Percentiles rank a stretch among this genome's conserved stretches.
phyloP scores from a whole-genome alignment of 2,888 invertebrate species.

The Nymphalis polychloros region DNA sequence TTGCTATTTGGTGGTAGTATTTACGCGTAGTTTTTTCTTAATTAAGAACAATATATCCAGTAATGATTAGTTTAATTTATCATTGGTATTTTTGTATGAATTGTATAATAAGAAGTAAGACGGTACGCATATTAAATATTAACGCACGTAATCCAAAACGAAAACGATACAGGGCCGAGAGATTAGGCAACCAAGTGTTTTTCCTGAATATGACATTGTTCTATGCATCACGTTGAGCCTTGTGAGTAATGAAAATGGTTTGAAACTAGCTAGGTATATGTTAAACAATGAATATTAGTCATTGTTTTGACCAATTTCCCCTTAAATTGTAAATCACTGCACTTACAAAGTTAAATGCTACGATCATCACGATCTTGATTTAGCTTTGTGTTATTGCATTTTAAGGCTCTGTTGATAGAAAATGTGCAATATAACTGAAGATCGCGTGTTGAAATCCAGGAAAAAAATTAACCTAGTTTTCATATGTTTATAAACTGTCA shows the following conservation, averaged over 20 bases:
- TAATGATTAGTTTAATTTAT: no score
- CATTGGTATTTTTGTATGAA: background rate
- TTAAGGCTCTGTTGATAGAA: no score
- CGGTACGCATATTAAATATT: background rate
- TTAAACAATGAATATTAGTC: conserved; percentile 9
- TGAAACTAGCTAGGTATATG: background rate
- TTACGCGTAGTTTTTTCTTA: no score
- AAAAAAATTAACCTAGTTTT: no score
- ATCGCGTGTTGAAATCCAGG: no score
- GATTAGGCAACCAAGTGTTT: conserved; percentile 3
- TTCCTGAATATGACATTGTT: conserved; percentile 10
- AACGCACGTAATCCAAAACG: conserved; percentile 3
- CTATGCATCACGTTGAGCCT: background rate
- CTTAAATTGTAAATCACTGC: background rate
- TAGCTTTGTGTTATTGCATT: no score
- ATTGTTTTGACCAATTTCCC: conserved; percentile 1
- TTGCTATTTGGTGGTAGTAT: no score
- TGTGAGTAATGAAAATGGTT: background rate
- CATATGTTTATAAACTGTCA: no score
- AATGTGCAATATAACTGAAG: no score
- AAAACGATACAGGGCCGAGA: background rate
- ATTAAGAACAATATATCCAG: no score
- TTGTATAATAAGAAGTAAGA: background rate
- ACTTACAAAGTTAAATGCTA: background rate
- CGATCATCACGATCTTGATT: no score